Conservation (phyloP, 2,113 vertebrate genomes). For the Xiphophorus hellerii region DNA sequence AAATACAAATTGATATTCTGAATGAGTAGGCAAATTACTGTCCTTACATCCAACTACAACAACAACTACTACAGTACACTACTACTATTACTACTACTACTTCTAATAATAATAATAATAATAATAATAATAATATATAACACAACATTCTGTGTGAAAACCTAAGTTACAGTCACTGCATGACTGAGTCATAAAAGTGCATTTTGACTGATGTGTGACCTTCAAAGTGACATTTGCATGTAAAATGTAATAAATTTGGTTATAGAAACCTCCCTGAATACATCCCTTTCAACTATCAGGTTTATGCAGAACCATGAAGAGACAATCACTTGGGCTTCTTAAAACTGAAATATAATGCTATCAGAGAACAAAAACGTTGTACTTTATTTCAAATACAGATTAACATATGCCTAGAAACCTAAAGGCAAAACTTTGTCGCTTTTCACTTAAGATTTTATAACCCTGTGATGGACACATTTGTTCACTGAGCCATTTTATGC, state of each 20-base stretch:
- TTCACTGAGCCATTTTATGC: background rate
- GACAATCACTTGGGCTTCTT: background rate
- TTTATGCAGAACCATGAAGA: background rate
- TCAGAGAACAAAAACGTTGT: background rate
- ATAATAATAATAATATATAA: too few relatives aligned
- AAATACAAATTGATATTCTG: background rate
- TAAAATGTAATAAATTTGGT: background rate
- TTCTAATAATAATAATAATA: too few relatives aligned
- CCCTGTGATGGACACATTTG: background rate
- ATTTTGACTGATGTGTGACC: background rate
- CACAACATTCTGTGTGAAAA: too few relatives aligned
- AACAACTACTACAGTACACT: too few relatives aligned
- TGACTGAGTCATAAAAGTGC: background rate
- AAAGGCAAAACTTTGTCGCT: background rate
- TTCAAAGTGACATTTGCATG: too few relatives aligned
- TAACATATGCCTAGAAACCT: background rate
- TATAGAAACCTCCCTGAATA: background rate
- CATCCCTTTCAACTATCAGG: background rate
- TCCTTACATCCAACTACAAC: background rate
- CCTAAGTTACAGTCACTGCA: too few relatives aligned
- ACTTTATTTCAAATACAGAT: background rate
- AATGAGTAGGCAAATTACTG: background rate
- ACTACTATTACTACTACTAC: too few relatives aligned
- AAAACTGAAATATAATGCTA: background rate
- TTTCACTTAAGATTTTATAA: background rate